These are phyloP conservation scores for Miichthys miiuy DNA, from an alignment of 2,797 vertebrate genomes.

Conservation along the genomic window DNA sequence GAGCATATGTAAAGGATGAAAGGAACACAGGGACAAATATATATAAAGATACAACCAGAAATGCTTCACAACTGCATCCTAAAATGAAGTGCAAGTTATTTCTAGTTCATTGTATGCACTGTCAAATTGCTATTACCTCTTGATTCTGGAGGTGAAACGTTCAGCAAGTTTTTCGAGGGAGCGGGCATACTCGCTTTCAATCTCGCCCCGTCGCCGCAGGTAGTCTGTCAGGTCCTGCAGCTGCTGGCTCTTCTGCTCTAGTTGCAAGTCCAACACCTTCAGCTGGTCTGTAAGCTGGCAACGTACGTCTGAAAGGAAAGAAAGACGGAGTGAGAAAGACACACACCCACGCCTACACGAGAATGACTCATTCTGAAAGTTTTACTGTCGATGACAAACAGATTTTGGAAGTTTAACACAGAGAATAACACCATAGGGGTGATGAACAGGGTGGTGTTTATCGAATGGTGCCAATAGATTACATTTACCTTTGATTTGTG, in stretches of 20 bases:
- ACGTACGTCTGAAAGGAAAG: constrained; percentile 79
- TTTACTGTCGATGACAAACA: not conserved
- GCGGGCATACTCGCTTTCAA: constrained; percentile 85
- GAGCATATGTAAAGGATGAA: not conserved
- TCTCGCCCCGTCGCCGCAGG: constrained; percentile 83
- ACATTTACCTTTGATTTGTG: constrained; percentile 90
- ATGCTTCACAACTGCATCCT: not conserved
- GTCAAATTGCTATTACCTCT: constrained; percentile 68
- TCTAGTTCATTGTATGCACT: rapidly evolving
- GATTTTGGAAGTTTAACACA: not conserved
- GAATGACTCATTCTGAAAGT: constrained; percentile 38
- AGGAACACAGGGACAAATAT: not conserved
- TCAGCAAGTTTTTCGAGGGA: constrained; percentile 85
- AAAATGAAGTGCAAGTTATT: not conserved
- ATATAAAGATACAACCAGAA: not conserved
- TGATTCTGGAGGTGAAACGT: constrained; percentile 79
- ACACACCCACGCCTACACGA: not conserved
- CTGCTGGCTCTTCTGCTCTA: constrained; percentile 86
- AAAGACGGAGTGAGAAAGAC: not conserved
- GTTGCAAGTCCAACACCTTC: constrained; percentile 83
- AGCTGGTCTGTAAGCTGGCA: constrained; percentile 85
- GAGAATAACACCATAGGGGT: no score
- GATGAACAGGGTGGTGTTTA: not conserved
- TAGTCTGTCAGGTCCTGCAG: constrained; percentile 86
- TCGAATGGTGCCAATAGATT: not conserved